A percentile compares a stretch with the other conserved stretches of the same genome.
phyloP scores from a whole-genome alignment of 2,797 vertebrate genomes.

The Dryobates pubescens region DNA sequence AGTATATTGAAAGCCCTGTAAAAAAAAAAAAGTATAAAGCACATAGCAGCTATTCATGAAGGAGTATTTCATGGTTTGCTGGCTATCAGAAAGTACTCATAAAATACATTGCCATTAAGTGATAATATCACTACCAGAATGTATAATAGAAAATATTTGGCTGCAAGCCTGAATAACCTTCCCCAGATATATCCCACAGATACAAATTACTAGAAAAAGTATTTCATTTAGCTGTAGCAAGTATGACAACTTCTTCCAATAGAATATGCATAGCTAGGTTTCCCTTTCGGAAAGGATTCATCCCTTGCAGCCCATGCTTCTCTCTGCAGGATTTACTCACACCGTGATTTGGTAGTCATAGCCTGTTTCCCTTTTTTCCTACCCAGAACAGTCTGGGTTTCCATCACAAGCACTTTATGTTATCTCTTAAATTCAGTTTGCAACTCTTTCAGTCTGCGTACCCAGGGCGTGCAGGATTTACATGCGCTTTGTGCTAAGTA shows the following conservation, averaged over 20 bases:
- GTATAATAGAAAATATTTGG: background rate
- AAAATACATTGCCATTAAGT: conserved; percentile 3
- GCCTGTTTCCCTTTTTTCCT: background rate
- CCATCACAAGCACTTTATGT: background rate
- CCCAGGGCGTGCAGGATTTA: background rate
- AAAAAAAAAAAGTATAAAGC: background rate
- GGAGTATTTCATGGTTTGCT: background rate
- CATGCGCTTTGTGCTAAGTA: background rate
- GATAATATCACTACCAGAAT: background rate
- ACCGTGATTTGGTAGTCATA: background rate
- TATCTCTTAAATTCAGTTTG: conserved; percentile 45
- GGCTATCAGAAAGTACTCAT: background rate
- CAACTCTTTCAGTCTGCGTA: background rate
- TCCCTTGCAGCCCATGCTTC: background rate
- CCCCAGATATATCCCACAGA: background rate
- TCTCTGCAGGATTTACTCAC: background rate
- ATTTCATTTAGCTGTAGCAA: conserved; percentile 11
- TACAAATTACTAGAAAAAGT: background rate
- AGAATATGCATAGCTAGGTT: background rate
- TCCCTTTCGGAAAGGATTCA: conserved; percentile 16
- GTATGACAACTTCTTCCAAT: background rate
- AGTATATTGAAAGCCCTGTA: background rate
- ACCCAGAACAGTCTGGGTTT: background rate
- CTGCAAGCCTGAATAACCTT: conserved; percentile 25
- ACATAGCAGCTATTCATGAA: background rate